A percentile compares a stretch with the other conserved stretches of the same genome.
These are phyloP conservation scores for Pteria penguin DNA, from an alignment of 2,888 invertebrate species.

Conservation along the genomic window DNA sequence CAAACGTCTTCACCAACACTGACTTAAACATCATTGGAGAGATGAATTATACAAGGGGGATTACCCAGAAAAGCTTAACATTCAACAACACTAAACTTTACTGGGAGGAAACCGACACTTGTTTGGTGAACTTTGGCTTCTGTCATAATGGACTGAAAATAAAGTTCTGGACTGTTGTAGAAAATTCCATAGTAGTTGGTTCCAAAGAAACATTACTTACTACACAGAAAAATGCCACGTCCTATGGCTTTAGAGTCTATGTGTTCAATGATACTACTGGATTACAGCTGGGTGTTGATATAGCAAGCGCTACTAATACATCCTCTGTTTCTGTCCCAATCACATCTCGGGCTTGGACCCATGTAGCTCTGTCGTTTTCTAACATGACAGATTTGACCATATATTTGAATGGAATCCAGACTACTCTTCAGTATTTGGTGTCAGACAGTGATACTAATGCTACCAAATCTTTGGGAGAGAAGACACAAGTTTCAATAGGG, in stretches of 20 bases:
- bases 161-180: constrained; percentile 33
- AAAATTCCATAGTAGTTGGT: background rate
- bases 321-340: background rate
- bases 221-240: background rate
- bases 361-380: constrained; percentile 9
- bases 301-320: background rate
- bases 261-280: background rate
- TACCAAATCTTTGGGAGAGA: constrained; percentile 10
- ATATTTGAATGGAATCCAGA: constrained; percentile 28
- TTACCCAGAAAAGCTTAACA: constrained; percentile 15
- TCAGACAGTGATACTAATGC: constrained; percentile 2
- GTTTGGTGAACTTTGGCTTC: constrained; percentile 39
- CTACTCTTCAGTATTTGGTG: background rate
- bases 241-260: constrained; percentile 25
- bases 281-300: constrained; percentile 12
- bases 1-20: background rate
- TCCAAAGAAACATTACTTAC: constrained; percentile 6
- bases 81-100: constrained; percentile 15
- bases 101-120: constrained; percentile 29
- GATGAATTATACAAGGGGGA: constrained; percentile 6
- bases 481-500: constrained; percentile 4
- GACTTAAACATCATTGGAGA: constrained; percentile 3
- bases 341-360: constrained; percentile 22
- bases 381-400: constrained; percentile 6
- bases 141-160: constrained; percentile 49